Evolutionary conservation across 2,888 invertebrate genomes (phyloP).

Genomic region (Cantharis lateralis): DNA sequence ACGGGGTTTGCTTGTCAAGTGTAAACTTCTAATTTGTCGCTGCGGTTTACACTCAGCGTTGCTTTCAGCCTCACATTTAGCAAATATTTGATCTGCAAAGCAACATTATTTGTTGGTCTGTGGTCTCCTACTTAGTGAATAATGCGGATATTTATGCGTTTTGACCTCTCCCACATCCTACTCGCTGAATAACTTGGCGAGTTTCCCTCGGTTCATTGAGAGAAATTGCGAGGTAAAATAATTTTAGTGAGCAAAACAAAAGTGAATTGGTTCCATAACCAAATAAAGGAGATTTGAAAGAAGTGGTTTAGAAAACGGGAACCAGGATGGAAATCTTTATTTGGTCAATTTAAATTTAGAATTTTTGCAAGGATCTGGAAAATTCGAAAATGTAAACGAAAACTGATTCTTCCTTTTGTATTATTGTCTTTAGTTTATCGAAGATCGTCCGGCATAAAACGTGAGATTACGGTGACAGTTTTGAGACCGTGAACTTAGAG

Average conservation of each 20-base stretch:
- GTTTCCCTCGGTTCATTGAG: too few relatives aligned
- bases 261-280: too few relatives aligned
- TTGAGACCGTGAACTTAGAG: background rate
- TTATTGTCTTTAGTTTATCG: background rate
- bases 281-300: too few relatives aligned
- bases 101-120: background rate
- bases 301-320: too few relatives aligned
- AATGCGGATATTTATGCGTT: background rate
- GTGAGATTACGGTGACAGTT: background rate
- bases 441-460: background rate
- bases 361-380: too few relatives aligned
- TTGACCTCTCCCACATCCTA: background rate
- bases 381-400: too few relatives aligned
- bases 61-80: background rate
- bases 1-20: background rate
- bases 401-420: too few relatives aligned
- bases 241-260: background rate
- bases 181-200: too few relatives aligned
- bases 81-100: background rate
- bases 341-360: too few relatives aligned
- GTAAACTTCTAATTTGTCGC: background rate
- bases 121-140: background rate
- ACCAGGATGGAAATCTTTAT: too few relatives aligned
- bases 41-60: background rate
- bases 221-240: background rate